A percentile compares a stretch with the other conserved stretches of the same genome.
Evolutionary conservation across 2,888 invertebrate species (phyloP).

Genomic region (Apodemia zela): DNA sequence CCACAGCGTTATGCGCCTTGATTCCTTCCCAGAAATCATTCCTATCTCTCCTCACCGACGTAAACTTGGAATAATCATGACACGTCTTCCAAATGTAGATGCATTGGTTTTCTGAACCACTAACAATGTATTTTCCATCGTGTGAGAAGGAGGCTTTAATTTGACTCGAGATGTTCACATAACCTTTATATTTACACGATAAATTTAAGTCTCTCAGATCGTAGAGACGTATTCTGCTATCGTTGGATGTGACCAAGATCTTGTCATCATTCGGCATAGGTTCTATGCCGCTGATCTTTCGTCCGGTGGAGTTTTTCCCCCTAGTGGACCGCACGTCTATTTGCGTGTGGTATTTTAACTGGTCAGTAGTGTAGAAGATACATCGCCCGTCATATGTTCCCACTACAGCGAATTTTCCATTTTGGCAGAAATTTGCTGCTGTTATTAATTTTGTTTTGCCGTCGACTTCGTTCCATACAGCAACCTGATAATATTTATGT

Average conservation of each 20-base stretch:
- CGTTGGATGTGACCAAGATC: constrained; percentile 98
- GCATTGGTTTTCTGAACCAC: constrained; percentile 98
- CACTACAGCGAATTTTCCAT: constrained; percentile 98
- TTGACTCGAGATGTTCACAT: constrained; percentile 96
- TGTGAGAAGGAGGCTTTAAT: constrained; percentile 98
- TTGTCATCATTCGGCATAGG: constrained; percentile 97
- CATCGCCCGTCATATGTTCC: constrained; percentile 99
- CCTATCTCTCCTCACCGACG: constrained; percentile 93
- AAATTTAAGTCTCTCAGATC: constrained; percentile 96
- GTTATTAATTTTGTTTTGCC: constrained; percentile 97
- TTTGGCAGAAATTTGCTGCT: constrained; percentile 97
- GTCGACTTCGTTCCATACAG: constrained; percentile 98
- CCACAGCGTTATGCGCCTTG: constrained; percentile 94
- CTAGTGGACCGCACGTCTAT: constrained; percentile 97
- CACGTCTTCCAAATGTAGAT: constrained; percentile 99
- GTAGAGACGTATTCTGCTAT: constrained; percentile 96
- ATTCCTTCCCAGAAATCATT: constrained; percentile 98
- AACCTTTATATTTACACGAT: constrained; percentile 96
- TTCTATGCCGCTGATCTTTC: constrained; percentile 98
- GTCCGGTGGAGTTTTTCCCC: constrained; percentile 96
- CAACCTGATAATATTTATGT: constrained; percentile 79
- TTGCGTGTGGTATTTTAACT: constrained; percentile 98
- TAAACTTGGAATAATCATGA: constrained; percentile 97
- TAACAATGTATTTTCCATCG: constrained; percentile 97
- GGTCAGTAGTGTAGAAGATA: constrained; percentile 98